Base-by-base conservation (phyloP, 2,888 invertebrate species). In the Siphonodentalium dalli region DNA sequence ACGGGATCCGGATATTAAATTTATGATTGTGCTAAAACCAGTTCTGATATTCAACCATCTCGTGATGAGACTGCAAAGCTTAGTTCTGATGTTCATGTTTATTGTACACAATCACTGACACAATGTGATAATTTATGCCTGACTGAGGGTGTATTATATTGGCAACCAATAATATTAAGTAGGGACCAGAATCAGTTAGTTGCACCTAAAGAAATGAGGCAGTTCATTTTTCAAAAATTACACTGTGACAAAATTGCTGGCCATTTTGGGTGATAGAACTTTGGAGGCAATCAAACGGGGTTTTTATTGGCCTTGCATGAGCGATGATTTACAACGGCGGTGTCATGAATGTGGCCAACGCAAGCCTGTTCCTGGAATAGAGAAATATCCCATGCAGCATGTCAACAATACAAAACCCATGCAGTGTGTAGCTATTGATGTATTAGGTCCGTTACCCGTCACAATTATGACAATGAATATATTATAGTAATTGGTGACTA, bases 401-500 rank as follows among this genome's bases (percentile, higher is more conserved):
- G n/a, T n/a, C n/a, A n/a, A n/a, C n/a, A n/a, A n/a, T n/a, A n/a
- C n/a, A n/a, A n/a, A n/a, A n/a, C 29, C 21, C 6, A 37, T 56
- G 27, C 41, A 51, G 15, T 20, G 29, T 3, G 38, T 60, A 28
- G 53, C 45, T 4, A 35, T 51, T 9, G 59, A 59, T 35, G 20
- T 56, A 1, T n/a, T 55, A 31, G 59, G 59, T 13, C 48, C 43
- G 15, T 35, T 59, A 8, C 45, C 47, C 11, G n/a, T 39, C 39
- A 57, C 52, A n/a, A 39, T 11, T 27, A 18, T 20, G 29, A 41
- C 11, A 57, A 59, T 20, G 13, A 7, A 13, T 52, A 46, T 35
- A 44, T 59, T 6, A 23, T 56, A 28, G 56, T 59, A n/a, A 18
- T 59, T 6, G 11, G 5, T 6, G 52, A 57, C 29, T 53, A 57